phyloP scores from a whole-genome alignment of 2,888 invertebrate genomes.

The Chloromyia formosa region DNA sequence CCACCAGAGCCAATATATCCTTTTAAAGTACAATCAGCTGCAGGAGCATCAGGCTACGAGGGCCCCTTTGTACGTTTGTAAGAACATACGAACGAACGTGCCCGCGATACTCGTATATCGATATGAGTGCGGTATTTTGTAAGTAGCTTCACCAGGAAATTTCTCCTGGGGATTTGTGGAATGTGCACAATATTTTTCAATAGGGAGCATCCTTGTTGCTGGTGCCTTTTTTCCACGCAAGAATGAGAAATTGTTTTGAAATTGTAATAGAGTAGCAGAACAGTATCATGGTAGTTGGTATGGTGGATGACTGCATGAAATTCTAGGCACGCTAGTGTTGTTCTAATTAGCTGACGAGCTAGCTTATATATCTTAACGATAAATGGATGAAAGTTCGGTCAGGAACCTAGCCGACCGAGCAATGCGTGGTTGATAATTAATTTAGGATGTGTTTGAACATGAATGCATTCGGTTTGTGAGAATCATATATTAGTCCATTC shows the following conservation, averaged over 20 bases:
- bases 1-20: slow-evolving; percentile 1
- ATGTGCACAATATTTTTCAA: slow-evolving; percentile 6
- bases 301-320: background rate
- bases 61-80: background rate
- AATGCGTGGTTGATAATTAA: too few relatives aligned
- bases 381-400: background rate
- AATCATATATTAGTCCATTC: too few relatives aligned
- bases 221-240: background rate
- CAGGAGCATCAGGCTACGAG: background rate
- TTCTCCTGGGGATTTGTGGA: slow-evolving; percentile 1
- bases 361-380: background rate
- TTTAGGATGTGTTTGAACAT: too few relatives aligned
- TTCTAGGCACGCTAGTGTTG: background rate
- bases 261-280: background rate
- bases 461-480: too few relatives aligned
- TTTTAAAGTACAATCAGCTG: background rate
- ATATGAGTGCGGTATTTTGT: background rate
- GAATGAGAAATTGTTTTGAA: background rate
- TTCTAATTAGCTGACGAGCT: background rate
- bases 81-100: background rate
- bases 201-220: background rate
- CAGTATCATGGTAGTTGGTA: background rate
- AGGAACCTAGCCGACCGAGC: background rate
- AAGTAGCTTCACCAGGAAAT: background rate
- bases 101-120: background rate